Evolutionary conservation across 1,140 invertebrate genomes (phyloP).

Genomic region (Spodoptera frugiperda): DNA sequence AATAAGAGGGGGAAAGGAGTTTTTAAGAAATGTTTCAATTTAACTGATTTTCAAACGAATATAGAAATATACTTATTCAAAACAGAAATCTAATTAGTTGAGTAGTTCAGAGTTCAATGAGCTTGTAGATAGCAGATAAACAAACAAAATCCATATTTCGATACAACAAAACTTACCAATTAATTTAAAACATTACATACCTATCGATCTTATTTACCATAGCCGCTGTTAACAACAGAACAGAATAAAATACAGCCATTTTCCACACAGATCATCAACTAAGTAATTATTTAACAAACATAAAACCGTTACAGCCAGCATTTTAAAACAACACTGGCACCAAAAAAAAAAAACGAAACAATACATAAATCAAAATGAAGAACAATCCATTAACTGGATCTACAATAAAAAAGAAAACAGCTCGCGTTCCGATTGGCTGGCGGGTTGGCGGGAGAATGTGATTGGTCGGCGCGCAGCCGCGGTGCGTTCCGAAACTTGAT

Average conservation of each 20-base stretch:
- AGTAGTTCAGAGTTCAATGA: too few species aligned
- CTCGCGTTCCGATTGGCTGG: slow-evolving; percentile 67
- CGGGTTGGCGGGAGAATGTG: slow-evolving; percentile 57
- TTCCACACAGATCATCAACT: slow-evolving; percentile 7
- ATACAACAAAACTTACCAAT: not conserved
- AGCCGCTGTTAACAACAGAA: not conserved
- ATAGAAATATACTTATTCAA: too few species aligned
- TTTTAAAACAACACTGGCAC: slow-evolving; percentile 57
- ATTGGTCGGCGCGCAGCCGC: slow-evolving; percentile 71
- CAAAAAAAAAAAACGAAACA: slow-evolving; percentile 70
- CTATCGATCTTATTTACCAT: not conserved
- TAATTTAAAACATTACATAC: not conserved
- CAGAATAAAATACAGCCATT: not conserved
- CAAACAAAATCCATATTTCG: too few species aligned
- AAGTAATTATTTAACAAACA: slow-evolving; percentile 36
- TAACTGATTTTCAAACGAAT: too few species aligned
- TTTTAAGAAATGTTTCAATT: too few species aligned
- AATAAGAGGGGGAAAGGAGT: too few species aligned
- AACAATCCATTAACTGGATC: slow-evolving; percentile 83
- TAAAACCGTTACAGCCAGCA: slow-evolving; percentile 48
- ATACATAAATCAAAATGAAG: slow-evolving; percentile 83
- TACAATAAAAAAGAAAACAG: slow-evolving; percentile 77
- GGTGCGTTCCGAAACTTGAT: slow-evolving; percentile 81
- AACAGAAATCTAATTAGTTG: too few species aligned
- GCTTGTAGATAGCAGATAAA: too few species aligned